phyloP scores from a whole-genome alignment of 2,888 invertebrate genomes.

The Agrilus mali region DNA sequence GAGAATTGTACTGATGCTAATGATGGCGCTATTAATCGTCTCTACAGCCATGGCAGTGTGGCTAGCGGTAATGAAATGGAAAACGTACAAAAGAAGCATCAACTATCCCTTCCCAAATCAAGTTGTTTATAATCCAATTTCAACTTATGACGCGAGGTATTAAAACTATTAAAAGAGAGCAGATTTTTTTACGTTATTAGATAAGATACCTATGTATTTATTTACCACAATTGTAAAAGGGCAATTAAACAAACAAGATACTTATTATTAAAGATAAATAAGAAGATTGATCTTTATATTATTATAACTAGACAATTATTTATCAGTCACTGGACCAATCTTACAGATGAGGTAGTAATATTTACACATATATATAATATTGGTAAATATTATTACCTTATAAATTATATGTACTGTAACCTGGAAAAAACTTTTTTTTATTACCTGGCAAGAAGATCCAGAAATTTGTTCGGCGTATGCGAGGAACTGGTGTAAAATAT shows the following conservation, averaged over 20 bases:
- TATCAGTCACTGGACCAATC: not conserved
- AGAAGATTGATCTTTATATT: too few relatives aligned
- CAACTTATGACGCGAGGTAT: slow-evolving; percentile 9
- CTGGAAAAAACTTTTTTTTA: slow-evolving; percentile 12
- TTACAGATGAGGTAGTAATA: too few relatives aligned
- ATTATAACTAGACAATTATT: too few relatives aligned
- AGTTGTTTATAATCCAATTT: slow-evolving; percentile 26
- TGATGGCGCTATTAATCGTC: slow-evolving; percentile 19
- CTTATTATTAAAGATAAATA: too few relatives aligned
- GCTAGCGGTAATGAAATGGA: slow-evolving; percentile 22
- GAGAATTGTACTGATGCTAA: slow-evolving; percentile 20
- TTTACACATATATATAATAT: too few relatives aligned
- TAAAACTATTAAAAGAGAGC: not conserved
- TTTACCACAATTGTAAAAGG: not conserved
- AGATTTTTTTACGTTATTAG: not conserved
- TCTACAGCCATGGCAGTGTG: slow-evolving; percentile 18
- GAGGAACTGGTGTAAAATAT: slow-evolving; percentile 62
- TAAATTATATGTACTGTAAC: too few relatives aligned
- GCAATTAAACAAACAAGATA: too few relatives aligned
- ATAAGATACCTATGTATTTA: not conserved
- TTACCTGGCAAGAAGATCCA: slow-evolving; percentile 50
- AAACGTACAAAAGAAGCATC: slow-evolving; percentile 14
- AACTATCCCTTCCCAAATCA: slow-evolving; percentile 23
- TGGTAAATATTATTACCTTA: not conserved
- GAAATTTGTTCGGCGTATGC: slow-evolving; percentile 55